phyloP scores from a whole-genome alignment of 2,888 invertebrate species.

The Rhyacophila evoluta region DNA sequence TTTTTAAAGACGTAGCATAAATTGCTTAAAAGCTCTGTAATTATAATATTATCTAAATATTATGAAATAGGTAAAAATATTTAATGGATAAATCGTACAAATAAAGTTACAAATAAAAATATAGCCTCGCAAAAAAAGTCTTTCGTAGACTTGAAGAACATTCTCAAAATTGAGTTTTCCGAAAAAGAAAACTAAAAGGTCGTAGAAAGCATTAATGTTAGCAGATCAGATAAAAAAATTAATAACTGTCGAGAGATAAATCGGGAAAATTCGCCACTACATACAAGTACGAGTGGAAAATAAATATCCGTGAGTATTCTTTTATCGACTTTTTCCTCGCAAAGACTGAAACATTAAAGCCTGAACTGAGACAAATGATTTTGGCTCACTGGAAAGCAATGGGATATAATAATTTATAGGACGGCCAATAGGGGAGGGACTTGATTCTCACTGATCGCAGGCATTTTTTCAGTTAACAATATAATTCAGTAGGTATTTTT shows the following conservation, averaged over 20 bases:
- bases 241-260: not conserved
- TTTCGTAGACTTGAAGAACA: not conserved
- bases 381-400: not conserved
- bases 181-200: not conserved
- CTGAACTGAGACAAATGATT: conserved; percentile 32
- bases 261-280: not conserved
- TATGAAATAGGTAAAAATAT: too few species aligned
- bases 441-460: not conserved
- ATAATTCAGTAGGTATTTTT: too few species aligned
- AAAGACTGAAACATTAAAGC: conserved; percentile 1
- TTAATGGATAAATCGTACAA: too few species aligned
- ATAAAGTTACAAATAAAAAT: too few species aligned
- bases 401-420: conserved; percentile 1
- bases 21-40: too few species aligned
- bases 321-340: conserved; percentile 26
- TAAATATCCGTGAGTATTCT: conserved; percentile 12
- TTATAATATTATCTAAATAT: too few species aligned
- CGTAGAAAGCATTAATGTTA: not conserved
- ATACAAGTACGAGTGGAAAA: conserved; percentile 19
- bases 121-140: not conserved
- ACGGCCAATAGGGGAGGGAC: conserved; percentile 2
- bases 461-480: not conserved
- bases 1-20: too few species aligned
- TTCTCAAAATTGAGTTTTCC: not conserved
- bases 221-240: conserved; percentile 15